These are phyloP conservation scores for Aphelinus certus DNA, from an alignment of 1,140 invertebrate genomes.

Conservation along the genomic window DNA sequence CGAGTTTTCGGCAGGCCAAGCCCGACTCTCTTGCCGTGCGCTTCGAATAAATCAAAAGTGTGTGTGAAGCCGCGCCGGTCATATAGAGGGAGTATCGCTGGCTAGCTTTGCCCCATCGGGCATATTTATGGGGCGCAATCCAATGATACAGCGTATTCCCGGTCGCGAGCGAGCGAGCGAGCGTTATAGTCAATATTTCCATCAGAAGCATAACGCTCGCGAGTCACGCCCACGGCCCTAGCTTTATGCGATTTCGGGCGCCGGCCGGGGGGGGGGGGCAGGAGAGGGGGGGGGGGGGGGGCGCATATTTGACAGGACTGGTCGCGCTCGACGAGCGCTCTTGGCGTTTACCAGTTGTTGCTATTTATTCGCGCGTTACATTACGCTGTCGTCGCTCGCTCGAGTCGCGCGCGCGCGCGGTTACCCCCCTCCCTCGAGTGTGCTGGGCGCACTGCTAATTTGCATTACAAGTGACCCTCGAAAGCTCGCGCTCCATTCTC, in stretches of 20 bases:
- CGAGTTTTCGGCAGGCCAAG: constrained; percentile 45
- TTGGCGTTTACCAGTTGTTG: constrained; percentile 62
- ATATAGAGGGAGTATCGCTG: constrained; percentile 27
- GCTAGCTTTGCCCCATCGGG: constrained; percentile 48
- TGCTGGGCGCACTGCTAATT: constrained; percentile 60
- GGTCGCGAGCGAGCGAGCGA: constrained; percentile 41
- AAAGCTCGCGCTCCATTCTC: constrained; percentile 16
- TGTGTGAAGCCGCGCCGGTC: constrained; percentile 54
- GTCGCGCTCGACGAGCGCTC: constrained; percentile 42
- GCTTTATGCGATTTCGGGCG: constrained; percentile 63
- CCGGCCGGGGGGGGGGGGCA: background rate
- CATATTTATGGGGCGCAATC: constrained; percentile 65
- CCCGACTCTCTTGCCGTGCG: constrained; percentile 46
- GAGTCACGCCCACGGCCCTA: constrained; percentile 62
- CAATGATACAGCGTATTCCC: constrained; percentile 65
- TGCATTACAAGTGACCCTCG: constrained; percentile 62
- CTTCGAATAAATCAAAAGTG: constrained; percentile 65
- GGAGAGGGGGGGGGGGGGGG: background rate
- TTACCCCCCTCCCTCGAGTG: constrained; percentile 50
- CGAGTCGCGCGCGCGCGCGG: too few relatives aligned
- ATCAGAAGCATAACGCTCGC: constrained; percentile 65
- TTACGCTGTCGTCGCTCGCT: constrained; percentile 61
- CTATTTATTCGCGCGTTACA: constrained; percentile 67
- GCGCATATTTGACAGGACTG: constrained; percentile 60
- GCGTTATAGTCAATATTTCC: constrained; percentile 68